Base-by-base conservation (phyloP, 2,797 vertebrate genomes). In the Lepidocolaptes lacrymiger region DNA sequence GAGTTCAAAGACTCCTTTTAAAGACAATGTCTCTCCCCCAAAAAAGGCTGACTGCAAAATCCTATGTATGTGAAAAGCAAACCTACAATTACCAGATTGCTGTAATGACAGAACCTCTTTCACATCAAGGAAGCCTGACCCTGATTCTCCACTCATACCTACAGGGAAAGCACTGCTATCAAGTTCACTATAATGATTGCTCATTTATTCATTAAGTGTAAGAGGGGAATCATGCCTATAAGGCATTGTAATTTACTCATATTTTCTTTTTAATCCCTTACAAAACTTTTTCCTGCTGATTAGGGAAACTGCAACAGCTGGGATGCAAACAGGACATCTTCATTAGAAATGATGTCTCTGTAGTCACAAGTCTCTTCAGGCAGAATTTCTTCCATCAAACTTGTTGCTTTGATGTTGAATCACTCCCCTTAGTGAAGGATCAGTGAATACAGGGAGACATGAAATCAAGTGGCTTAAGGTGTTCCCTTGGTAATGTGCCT, bases 361-460 rank as follows among this genome's bases (percentile, higher is more conserved):
- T 46, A 69, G 66, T 62, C 15, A 8, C 48, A 67, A 75, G 76
- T 74, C 49, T 95, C 89, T 67, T 84, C 48, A 46, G 69, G 91
- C 91, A 93, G 55, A 80, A 83, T 85, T 93, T 89, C 66, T 91
- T 81, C 67, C 36, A 9, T 73, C 90, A 73, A 90, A 92, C 69
- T 80, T 95, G 76, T 88, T 88, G 73, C 89, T 93, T 92, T 85
- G 69, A 90, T 86, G 59, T 46, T 71, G 85, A 91, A 63, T 86
- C 82, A 22, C 34, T 61, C 69, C 41, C 69, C 24, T 85, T 84
- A 90, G 51, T 39, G 37, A 88, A 93, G 41, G 51, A 91, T 86
- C 87, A 81, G 62, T 34, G 48, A 94, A 89, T 58, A 71, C 37
- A 44, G 71, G 43, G 39, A 93, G 62, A 87, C 55, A 75, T 73